These are phyloP conservation scores for Bathynomus jamesi DNA, from an alignment of 1,140 invertebrate genomes.

Conservation along the genomic window DNA sequence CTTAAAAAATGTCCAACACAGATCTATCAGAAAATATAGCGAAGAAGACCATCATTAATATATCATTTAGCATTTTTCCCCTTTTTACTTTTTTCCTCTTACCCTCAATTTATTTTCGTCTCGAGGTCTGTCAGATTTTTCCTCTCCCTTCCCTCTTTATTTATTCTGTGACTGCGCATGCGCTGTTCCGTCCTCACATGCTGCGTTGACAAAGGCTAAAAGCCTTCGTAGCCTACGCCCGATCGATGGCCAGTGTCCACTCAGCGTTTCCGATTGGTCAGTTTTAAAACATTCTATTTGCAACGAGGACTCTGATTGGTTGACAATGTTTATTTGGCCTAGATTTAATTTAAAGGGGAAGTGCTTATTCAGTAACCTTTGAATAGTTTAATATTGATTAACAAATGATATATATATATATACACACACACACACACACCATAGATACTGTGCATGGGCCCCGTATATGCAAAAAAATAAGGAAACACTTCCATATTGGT, in stretches of 20 bases:
- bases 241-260: background rate
- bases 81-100: background rate
- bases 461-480: too few relatives aligned
- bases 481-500: too few relatives aligned
- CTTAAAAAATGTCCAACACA: too few relatives aligned
- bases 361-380: background rate
- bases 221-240: background rate
- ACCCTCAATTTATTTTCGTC: background rate
- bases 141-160: background rate
- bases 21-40: too few relatives aligned
- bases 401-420: background rate
- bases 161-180: background rate
- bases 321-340: background rate
- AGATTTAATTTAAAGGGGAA: slow-evolving; percentile 1
- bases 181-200: background rate
- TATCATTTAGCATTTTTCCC: too few relatives aligned
- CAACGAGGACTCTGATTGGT: background rate
- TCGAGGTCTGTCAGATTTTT: background rate
- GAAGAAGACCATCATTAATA: too few relatives aligned
- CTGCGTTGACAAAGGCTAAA: slow-evolving; percentile 1
- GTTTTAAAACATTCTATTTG: background rate
- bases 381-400: background rate
- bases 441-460: too few relatives aligned
- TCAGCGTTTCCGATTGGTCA: background rate
- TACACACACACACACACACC: too few relatives aligned